A percentile compares a stretch with the other conserved stretches of the same genome.
Evolutionary conservation across 2,888 invertebrate species (phyloP).

Genomic region (Odontocolon sp.): DNA sequence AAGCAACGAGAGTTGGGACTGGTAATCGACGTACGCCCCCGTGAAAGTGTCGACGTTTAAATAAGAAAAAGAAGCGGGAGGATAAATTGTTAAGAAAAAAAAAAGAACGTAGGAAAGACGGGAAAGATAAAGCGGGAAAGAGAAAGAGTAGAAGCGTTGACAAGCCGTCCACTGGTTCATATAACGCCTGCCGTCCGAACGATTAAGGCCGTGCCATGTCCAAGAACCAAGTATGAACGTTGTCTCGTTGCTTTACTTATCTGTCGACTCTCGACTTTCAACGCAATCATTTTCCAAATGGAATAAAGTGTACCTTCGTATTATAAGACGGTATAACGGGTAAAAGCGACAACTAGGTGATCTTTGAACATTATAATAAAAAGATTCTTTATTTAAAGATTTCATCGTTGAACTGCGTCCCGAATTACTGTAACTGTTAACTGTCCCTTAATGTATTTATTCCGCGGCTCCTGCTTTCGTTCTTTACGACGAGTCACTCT

Average conservation of each 20-base stretch:
- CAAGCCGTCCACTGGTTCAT: constrained; percentile 45
- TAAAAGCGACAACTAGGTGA: neutral
- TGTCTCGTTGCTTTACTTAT: constrained; percentile 10
- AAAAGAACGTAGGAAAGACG: constrained; percentile 11
- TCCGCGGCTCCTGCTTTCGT: too few species aligned
- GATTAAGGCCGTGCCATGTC: constrained; percentile 45
- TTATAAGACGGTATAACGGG: neutral
- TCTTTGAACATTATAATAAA: neutral
- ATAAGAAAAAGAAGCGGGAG: constrained; percentile 8
- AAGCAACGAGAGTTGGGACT: constrained; percentile 13
- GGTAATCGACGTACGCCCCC: constrained; percentile 58
- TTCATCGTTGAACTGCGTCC: neutral
- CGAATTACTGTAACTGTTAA: neutral
- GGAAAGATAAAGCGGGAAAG: constrained; percentile 22
- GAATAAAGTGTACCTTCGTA: neutral
- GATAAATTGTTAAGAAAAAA: neutral
- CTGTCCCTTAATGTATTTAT: neutral
- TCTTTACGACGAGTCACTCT: too few species aligned
- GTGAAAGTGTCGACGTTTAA: constrained; percentile 54
- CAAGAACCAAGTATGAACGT: neutral
- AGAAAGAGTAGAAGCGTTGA: constrained; percentile 42
- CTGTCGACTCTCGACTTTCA: neutral
- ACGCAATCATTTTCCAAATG: constrained; percentile 9
- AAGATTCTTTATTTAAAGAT: neutral
- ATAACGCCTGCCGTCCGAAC: constrained; percentile 43